A percentile compares a stretch with the other conserved stretches of the same genome.
phyloP scores from a whole-genome alignment of 2,888 invertebrate genomes.

The Yponomeuta plumbellus region DNA sequence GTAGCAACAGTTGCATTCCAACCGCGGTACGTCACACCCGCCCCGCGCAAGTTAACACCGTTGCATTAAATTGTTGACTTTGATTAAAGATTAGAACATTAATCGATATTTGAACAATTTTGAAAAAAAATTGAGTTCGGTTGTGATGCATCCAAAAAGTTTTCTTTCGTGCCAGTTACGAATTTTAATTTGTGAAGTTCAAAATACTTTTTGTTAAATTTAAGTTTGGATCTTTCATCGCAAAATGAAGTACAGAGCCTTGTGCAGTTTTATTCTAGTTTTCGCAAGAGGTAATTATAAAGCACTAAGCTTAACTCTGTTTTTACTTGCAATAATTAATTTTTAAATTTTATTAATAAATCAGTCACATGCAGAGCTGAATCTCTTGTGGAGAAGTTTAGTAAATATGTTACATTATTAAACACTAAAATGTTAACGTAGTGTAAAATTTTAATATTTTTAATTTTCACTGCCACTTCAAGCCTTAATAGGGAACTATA shows the following conservation, averaged over 20 bases:
- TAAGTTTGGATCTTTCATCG: neutral
- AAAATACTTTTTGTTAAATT: neutral
- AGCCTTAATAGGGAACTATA: too few species aligned
- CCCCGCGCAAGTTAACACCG: constrained; percentile 25
- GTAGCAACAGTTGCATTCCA: constrained; percentile 68
- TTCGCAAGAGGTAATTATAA: constrained; percentile 46
- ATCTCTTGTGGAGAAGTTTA: too few species aligned
- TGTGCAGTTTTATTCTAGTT: constrained; percentile 40
- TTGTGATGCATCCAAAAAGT: constrained; percentile 13
- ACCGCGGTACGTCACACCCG: constrained; percentile 55
- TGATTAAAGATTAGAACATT: neutral
- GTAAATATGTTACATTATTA: too few species aligned
- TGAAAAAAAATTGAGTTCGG: neutral
- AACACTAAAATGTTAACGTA: too few species aligned
- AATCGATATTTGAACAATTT: neutral
- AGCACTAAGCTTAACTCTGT: neutral
- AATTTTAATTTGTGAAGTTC: neutral
- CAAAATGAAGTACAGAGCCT: constrained; percentile 19
- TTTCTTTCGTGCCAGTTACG: neutral
- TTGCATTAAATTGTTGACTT: neutral
- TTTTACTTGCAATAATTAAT: too few species aligned
- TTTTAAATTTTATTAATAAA: too few species aligned
- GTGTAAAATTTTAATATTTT: too few species aligned
- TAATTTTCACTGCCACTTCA: too few species aligned
- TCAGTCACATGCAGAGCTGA: too few species aligned